These are phyloP conservation scores for Australoheros facetus DNA, from an alignment of 2,797 vertebrate genomes.

Conservation along the genomic window DNA sequence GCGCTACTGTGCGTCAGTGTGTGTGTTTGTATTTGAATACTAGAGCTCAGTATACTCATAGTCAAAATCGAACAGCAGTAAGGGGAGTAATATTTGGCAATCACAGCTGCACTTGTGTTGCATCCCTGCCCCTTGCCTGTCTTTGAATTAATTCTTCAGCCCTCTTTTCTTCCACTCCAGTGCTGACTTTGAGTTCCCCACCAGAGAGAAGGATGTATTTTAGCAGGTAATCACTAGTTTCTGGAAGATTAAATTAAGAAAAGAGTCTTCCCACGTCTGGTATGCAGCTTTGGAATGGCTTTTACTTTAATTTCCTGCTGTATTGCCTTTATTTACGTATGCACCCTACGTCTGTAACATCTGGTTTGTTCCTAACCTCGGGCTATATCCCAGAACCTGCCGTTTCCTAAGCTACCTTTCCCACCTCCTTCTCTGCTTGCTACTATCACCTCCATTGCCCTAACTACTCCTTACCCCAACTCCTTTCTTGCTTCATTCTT, in stretches of 20 bases:
- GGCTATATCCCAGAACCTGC: conserved; percentile 26
- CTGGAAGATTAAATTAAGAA: conserved; percentile 46
- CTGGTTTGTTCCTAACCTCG: conserved; percentile 37
- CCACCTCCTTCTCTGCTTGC: conserved; percentile 26
- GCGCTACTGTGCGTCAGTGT: neutral
- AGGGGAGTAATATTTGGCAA: conserved; percentile 39
- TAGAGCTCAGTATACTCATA: neutral
- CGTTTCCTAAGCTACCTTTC: conserved; percentile 14
- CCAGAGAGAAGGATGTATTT: conserved; percentile 47
- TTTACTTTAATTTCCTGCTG: conserved; percentile 50
- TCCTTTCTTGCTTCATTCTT: conserved; percentile 35
- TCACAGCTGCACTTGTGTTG: conserved; percentile 28
- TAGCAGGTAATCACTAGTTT: conserved; percentile 50
- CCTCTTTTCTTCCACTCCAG: conserved; percentile 8
- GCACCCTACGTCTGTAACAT: conserved; percentile 10
- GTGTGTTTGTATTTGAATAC: conserved; percentile 9
- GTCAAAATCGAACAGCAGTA: conserved; percentile 17
- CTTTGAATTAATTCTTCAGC: conserved; percentile 43
- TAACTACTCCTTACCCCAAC: conserved; percentile 19
- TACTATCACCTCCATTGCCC: conserved; percentile 25
- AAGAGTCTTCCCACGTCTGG: conserved; percentile 21
- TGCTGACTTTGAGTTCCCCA: conserved; percentile 46
- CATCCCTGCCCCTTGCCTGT: conserved; percentile 32
- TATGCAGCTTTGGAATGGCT: conserved; percentile 35
- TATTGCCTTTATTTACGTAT: conserved; percentile 21